Percentiles rank a stretch among this genome's conserved stretches.
phyloP scores from a whole-genome alignment of 1,140 invertebrate species.

The Tetraneura akinire region DNA sequence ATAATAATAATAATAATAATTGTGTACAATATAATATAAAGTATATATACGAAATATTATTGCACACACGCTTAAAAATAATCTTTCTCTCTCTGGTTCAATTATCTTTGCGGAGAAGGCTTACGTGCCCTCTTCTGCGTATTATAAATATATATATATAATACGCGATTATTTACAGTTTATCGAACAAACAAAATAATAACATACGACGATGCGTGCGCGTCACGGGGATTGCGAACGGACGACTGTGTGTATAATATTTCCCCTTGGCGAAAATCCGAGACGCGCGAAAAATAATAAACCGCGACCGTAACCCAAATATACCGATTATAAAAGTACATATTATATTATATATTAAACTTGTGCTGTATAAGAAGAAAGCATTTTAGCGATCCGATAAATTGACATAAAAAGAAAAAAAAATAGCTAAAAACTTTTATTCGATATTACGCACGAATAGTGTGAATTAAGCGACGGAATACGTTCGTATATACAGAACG shows the following conservation, averaged over 20 bases:
- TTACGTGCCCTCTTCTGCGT: neutral
- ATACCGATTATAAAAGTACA: no score
- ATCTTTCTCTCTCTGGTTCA: constrained; percentile 9
- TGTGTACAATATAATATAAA: neutral
- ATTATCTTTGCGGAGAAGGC: neutral
- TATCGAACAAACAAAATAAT: constrained; percentile 36
- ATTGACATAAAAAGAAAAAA: no score
- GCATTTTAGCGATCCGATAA: no score
- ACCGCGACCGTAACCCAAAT: no score
- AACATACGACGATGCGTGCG: neutral
- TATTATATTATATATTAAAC: no score
- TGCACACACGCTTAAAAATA: neutral
- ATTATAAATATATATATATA: neutral
- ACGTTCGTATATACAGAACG: no score
- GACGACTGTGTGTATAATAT: neutral
- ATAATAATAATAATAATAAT: no score
- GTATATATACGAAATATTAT: neutral
- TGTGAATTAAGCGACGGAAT: no score
- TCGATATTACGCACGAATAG: no score
- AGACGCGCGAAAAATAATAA: neutral
- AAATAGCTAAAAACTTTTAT: no score
- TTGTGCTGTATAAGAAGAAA: no score
- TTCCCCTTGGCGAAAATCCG: neutral
- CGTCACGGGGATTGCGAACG: neutral
- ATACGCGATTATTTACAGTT: constrained; percentile 20